These are phyloP conservation scores for Vombatus ursinus DNA, from an alignment of 2,113 vertebrate genomes.

Conservation along the genomic window DNA sequence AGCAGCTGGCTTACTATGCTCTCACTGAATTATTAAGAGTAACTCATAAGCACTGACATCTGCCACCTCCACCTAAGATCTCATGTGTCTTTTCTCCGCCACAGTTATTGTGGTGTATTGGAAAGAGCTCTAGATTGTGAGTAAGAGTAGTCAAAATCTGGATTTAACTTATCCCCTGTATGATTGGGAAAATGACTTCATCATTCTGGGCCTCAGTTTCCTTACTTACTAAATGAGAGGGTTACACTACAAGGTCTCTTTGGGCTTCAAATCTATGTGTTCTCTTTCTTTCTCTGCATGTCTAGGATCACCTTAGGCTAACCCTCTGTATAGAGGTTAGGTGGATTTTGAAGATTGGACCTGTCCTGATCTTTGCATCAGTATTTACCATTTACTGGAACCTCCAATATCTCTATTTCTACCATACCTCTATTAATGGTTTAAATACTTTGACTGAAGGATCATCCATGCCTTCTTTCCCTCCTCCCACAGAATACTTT, in stretches of 20 bases:
- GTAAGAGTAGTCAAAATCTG: neutral
- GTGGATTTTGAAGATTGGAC: neutral
- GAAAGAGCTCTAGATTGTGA: neutral
- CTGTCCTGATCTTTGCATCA: neutral
- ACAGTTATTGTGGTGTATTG: neutral
- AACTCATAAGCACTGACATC: neutral
- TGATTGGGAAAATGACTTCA: neutral
- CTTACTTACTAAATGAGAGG: neutral
- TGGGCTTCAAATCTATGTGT: neutral
- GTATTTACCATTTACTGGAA: neutral
- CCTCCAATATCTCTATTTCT: neutral
- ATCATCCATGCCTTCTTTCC: neutral
- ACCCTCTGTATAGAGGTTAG: neutral
- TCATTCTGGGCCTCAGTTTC: neutral
- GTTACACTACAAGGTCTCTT: neutral
- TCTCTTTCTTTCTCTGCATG: neutral
- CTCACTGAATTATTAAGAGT: neutral
- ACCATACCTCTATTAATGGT: neutral
- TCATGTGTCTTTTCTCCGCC: neutral
- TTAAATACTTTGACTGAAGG: neutral
- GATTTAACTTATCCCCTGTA: neutral
- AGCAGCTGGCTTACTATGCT: neutral
- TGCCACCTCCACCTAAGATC: neutral
- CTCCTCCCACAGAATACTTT: neutral
- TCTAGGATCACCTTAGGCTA: neutral